Conservation (phyloP, 2,888 invertebrate genomes). For the Chalcis sispes region DNA sequence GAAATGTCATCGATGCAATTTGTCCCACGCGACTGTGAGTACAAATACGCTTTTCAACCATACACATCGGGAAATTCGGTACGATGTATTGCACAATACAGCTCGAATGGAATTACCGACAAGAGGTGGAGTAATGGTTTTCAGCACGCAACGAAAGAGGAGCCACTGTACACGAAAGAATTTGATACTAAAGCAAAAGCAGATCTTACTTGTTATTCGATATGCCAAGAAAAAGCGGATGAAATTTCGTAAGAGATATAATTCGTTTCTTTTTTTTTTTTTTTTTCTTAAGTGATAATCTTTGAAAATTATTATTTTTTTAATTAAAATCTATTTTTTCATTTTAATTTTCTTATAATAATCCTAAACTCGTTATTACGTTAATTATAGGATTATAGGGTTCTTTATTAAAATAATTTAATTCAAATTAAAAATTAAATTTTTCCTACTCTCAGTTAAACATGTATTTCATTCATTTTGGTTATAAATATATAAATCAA, state of each 20-base stretch:
- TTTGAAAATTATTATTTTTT: not conserved
- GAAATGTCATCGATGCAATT: not conserved
- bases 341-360: not conserved
- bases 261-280: not conserved
- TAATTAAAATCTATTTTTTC: too few relatives aligned
- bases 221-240: not conserved
- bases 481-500: too few relatives aligned
- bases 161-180: not conserved
- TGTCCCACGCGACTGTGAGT: not conserved
- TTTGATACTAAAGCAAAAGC: not conserved
- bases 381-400: too few relatives aligned
- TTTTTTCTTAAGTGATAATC: not conserved
- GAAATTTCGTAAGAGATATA: not conserved
- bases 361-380: too few relatives aligned
- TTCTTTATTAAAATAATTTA: too few relatives aligned
- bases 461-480: too few relatives aligned
- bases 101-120: not conserved
- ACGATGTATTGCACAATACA: not conserved
- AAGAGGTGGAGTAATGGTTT: not conserved
- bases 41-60: not conserved
- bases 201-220: not conserved
- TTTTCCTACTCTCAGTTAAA: too few relatives aligned
- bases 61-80: not conserved
- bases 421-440: too few relatives aligned
- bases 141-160: not conserved